Conservation (phyloP, 2,113 vertebrate genomes). For the Semnornis frantzii region DNA sequence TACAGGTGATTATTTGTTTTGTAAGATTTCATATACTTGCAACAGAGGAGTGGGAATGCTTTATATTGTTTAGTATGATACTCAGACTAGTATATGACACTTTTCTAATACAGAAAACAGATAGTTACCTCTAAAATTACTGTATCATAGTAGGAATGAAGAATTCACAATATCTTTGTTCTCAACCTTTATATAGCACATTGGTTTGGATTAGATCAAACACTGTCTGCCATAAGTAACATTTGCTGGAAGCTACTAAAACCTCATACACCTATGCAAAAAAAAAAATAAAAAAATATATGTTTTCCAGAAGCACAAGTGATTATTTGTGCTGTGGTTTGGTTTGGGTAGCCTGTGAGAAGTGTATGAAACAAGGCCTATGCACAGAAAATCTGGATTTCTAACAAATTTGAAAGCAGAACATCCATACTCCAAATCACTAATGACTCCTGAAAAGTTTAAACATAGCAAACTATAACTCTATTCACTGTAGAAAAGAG, state of each 20-base stretch:
- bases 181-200: background rate
- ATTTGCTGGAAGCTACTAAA: constrained; percentile 15
- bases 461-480: background rate
- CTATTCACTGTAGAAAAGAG: background rate
- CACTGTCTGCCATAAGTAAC: background rate
- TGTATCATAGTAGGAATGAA: background rate
- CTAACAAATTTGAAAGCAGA: background rate
- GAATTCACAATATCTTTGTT: background rate
- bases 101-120: background rate
- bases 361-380: background rate
- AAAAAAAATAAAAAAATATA: background rate
- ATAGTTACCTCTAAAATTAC: background rate
- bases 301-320: background rate
- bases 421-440: background rate
- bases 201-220: background rate
- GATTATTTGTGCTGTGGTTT: background rate
- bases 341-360: background rate
- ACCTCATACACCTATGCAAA: background rate
- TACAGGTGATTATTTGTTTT: background rate
- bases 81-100: background rate
- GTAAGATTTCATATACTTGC: background rate
- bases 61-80: background rate
- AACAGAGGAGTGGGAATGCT: background rate
- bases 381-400: background rate
- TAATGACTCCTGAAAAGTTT: constrained; percentile 7